Base-by-base conservation (phyloP, 2,797 vertebrate species). In the Bovichtus variegatus region DNA sequence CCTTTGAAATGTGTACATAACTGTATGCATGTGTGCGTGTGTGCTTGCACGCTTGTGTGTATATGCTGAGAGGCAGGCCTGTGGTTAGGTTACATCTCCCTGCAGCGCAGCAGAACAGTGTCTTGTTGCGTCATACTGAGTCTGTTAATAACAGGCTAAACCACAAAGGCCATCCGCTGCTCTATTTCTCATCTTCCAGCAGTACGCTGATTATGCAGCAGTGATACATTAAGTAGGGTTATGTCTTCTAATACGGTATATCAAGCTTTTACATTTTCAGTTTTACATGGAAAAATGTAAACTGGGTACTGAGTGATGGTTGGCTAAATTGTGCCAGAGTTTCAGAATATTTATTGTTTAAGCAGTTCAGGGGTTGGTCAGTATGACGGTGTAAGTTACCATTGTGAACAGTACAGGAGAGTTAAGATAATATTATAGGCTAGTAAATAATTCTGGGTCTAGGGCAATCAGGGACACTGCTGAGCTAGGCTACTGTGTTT, bases 41-140 rank as follows among this genome's bases (percentile, higher is more conserved):
- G 63, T 61, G n/a, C 29, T 36, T 78, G 74, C 63, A 63, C 11
- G 68, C 46, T 49, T 80, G 54, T 89, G 87, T 81, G 83, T 86
- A 74, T 74, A 84, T 87, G 86, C 86, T 84, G 74, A 87, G 88
- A 90, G 83, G 88, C 85, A 87, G 82, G 87, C 91, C 88, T 93
- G 93, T 89, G 93, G 92, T 94, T 92, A 92, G 87, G 90, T 89
- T 92, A 91, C 92, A 93, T 92, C 91, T 92, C 87, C 90, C 88
- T 89, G 90, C 91, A 91, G 91, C 83, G 84, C 88, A 75, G 89
- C 85, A 90, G 90, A 92, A 84, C 88, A 87, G 87, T 87, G 84
- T 92, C 85, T 93, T 70, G 84, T 93, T 94, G 93, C 89, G 60
- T 92, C 92, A 90, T 68, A 92, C 89, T 87, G 90, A 91, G 88